Base-by-base conservation (phyloP, 2,888 invertebrate species). In the Eulithis prunata region DNA sequence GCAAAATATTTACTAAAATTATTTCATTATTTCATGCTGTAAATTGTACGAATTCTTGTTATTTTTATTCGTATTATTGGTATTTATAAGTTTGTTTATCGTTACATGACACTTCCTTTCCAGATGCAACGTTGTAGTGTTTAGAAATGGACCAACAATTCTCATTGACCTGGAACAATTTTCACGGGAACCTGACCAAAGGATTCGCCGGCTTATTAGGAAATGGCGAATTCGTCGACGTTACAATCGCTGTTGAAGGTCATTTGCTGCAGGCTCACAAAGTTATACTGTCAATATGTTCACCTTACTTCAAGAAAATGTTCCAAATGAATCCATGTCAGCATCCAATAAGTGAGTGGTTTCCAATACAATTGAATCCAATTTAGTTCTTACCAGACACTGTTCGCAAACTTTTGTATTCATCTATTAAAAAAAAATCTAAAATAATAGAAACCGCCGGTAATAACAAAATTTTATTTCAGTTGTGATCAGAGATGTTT, bases 131-230 rank as follows among this genome's bases (percentile, higher is more conserved):
- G 64, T 69, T 77, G 77, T 76, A 81, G 79, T 80, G 81, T 76
- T 90, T 94, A 89, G 84, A 90, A 84, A 94, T 94, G 93, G 94
- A 94, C 84, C 95, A 95, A 88, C 95, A 95, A 87, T 95, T 95
- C 84, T 95, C 95, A 84, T 92, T 96, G 86, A 94, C 95, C 84
- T 96, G 96, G 96, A 95, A 95, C 84, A 95, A 95, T 89, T 95
- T 95, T 93, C 95, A 95, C 87, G 94, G 94, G 71, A 96, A 95
- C 83, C 92, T 96, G 78, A 94, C 95, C 76, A 94, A 94, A 81
- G 95, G 95, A 66, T 95, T 96, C 78, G 94, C 94, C 85, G 93
- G 93, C 79, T 87, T 95, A 80, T 85, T 94, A 70, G 94, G 94
- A 73, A 94, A 93, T 79, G 93, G 94, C 76, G 94, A 94, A 80